These are phyloP conservation scores for Suncus etruscus DNA, from an alignment of 2,113 vertebrate species.

Conservation along the genomic window DNA sequence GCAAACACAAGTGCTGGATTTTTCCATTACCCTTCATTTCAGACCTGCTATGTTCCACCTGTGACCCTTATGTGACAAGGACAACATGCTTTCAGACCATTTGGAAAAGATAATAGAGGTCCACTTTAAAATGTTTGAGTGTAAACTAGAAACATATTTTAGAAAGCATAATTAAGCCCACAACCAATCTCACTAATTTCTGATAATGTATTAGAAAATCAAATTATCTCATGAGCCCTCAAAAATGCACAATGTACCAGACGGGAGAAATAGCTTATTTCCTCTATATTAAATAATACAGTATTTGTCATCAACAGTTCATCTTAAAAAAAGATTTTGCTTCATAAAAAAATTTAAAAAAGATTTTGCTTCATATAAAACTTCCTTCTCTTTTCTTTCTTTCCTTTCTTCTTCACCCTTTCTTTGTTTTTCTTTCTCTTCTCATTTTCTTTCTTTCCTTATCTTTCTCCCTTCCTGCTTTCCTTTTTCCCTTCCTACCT, in stretches of 20 bases:
- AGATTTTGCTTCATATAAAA: conserved; percentile 47
- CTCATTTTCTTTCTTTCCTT: no score
- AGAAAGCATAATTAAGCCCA: conserved; percentile 84
- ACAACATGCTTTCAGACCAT: conserved; percentile 86
- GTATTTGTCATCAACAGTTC: conserved; percentile 51
- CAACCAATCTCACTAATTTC: conserved; percentile 88
- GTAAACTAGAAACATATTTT: conserved; percentile 86
- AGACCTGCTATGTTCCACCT: conserved; percentile 91
- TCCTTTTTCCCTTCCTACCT: no score
- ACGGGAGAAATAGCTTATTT: conserved; percentile 75
- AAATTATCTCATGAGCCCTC: conserved; percentile 85
- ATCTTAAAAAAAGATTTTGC: background rate
- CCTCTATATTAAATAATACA: conserved; percentile 73
- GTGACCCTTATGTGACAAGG: conserved; percentile 87
- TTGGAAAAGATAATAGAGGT: conserved; percentile 87
- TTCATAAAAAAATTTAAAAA: conserved; percentile 26
- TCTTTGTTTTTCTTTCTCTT: no score
- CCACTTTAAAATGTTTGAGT: conserved; percentile 87
- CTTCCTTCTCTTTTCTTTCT: no score
- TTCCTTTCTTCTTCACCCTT: no score
- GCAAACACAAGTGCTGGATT: conserved; percentile 90
- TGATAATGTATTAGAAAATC: conserved; percentile 85
- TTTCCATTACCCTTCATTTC: conserved; percentile 95
- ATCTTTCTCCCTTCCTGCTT: no score
- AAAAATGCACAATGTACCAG: conserved; percentile 81